Conservation (phyloP, 2,113 vertebrate species). For the Plecotus auritus region DNA sequence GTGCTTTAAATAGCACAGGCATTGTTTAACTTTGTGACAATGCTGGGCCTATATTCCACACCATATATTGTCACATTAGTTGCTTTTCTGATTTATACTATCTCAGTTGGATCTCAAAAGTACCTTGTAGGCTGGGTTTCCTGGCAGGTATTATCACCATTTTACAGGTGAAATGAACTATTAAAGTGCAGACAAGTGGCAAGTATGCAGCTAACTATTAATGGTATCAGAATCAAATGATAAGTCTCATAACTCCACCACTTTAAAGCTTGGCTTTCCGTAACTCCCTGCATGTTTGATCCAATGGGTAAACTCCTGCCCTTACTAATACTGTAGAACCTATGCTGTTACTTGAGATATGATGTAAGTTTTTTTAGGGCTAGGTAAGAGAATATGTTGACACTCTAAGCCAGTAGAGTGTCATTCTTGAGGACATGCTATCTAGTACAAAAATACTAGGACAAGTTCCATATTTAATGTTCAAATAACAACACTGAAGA, state of each 20-base stretch:
- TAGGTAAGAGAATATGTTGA: not conserved
- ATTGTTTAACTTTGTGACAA: not conserved
- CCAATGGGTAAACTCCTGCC: not conserved
- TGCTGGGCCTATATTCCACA: not conserved
- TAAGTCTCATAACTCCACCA: not conserved
- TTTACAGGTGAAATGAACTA: not conserved
- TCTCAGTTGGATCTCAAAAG: not conserved
- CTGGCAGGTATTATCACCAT: not conserved
- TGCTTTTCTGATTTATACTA: not conserved
- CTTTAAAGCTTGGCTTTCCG: not conserved
- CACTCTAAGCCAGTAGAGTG: not conserved
- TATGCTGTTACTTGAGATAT: not conserved
- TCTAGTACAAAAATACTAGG: not conserved
- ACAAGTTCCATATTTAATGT: not conserved
- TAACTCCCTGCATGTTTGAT: not conserved
- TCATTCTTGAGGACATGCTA: not conserved
- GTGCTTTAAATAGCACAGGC: not conserved
- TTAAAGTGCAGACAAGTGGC: not conserved
- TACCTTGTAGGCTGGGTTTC: not conserved
- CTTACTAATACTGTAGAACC: not conserved
- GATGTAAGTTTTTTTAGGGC: not conserved
- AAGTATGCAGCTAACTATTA: not conserved
- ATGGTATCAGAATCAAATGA: not conserved
- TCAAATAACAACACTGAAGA: not conserved
- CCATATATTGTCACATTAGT: not conserved